Evolutionary conservation across 2,113 vertebrate species (phyloP), one percentile per base, ranked within the genome.

Genomic region (Ciconia maguari): DNA sequence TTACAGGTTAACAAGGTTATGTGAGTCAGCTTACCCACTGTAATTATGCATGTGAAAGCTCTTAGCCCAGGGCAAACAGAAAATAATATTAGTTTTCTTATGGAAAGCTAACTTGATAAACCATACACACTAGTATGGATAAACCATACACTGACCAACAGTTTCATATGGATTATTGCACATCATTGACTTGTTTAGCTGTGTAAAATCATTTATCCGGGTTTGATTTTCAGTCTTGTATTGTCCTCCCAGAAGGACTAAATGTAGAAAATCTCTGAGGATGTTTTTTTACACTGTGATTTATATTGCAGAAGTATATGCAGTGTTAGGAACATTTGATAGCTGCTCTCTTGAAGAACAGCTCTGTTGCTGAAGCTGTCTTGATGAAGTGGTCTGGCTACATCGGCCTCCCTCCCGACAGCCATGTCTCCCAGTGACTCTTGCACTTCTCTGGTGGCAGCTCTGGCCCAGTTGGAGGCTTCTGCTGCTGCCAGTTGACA

Each of bases 351-450:
- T 24, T 65, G 60, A 85, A 46, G n/a, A 75, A 7, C 20, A 89
- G 9, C 42, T 78, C 10, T 80, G 46, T 44, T 74, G 34, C 13
- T 38, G 62, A 64, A 70, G 54, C 30, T 41, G 20, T 88, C 24
- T 15, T 32, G 38, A 19, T 57, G 54, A 78, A 66, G 26, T 0
- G 1, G 3, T 61, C 26, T 38, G 41, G 12, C 16, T 61, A 24
- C 5, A 42, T 19, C 2, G 3, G 8, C 16, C 24, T 68, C 32
- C 9, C 7, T 75, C 36, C 29, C 0, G 0, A 30, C 25, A 54
- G 5, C 16, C 14, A 15, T 13, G 6, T 64, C 20, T 83, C 26
- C 32, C 24, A 22, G 4, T 58, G 36, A 42, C 14, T 58, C 26
- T 77, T 87, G 22, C 54, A 32, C 7, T 71, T 44, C n/a, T 58